Percentiles rank a stretch among this genome's conserved stretches.
These are phyloP conservation scores for Bombus terrestris DNA, from an alignment of 1,140 invertebrate species.

Conservation along the genomic window DNA sequence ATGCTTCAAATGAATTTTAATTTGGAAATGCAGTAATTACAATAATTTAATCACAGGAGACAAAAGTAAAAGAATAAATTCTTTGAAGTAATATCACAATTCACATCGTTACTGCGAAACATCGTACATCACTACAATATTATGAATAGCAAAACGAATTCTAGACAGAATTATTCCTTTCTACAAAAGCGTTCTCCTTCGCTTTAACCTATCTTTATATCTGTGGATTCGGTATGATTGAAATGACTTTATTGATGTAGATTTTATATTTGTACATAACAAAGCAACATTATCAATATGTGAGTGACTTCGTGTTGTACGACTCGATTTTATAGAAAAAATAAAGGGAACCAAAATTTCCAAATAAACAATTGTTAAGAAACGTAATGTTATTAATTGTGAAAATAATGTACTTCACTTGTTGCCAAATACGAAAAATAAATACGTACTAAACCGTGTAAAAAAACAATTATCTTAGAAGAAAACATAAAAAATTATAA, in stretches of 20 bases:
- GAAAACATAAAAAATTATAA: conserved; percentile 19
- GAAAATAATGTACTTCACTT: conserved; percentile 62
- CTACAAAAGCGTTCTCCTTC: conserved; percentile 10
- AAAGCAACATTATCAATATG: conserved; percentile 39
- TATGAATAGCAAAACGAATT: conserved; percentile 30
- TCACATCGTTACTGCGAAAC: conserved; percentile 1
- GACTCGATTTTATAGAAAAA: conserved; percentile 64
- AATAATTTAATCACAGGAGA: background rate
- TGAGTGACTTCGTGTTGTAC: conserved; percentile 55
- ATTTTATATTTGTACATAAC: conserved; percentile 74
- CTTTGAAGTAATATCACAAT: conserved; percentile 14
- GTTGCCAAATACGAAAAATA: conserved; percentile 72
- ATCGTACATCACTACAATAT: background rate
- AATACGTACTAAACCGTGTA: conserved; percentile 54
- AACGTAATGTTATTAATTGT: conserved; percentile 57
- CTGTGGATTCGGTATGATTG: conserved; percentile 29
- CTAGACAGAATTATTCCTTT: background rate
- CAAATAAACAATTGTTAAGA: conserved; percentile 57
- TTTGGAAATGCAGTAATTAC: background rate
- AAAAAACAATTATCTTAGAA: background rate
- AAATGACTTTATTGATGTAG: conserved; percentile 86
- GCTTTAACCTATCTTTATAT: conserved; percentile 42
- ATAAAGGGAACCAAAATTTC: conserved; percentile 63
- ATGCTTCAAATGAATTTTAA: background rate
- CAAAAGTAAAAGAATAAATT: conserved; percentile 11